These are phyloP conservation scores for Erpetoichthys calabaricus DNA, from an alignment of 2,797 vertebrate species.

Conservation along the genomic window DNA sequence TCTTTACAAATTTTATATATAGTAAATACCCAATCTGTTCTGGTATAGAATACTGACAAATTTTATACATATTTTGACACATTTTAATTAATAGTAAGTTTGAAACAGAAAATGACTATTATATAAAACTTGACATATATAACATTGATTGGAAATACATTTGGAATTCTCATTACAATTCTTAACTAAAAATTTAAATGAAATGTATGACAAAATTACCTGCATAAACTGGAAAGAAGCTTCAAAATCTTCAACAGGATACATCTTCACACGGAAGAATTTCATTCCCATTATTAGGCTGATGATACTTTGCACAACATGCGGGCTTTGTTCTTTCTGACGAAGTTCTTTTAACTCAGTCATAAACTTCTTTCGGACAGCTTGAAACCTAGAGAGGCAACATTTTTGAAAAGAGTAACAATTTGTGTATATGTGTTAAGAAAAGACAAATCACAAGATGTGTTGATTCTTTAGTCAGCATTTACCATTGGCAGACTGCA, in stretches of 20 bases:
- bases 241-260: constrained; percentile 96
- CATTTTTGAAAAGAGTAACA: not conserved
- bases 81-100: too few species aligned
- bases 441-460: constrained; percentile 7
- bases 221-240: constrained; percentile 99
- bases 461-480: not conserved
- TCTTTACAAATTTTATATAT: too few species aligned
- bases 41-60: too few species aligned
- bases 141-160: too few species aligned
- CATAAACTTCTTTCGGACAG: constrained; percentile 96
- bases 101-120: too few species aligned
- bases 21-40: too few species aligned
- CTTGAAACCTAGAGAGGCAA: constrained; percentile 71
- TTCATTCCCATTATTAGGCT: constrained; percentile 99
- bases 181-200: too few species aligned
- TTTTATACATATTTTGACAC: too few species aligned
- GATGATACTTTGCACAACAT: constrained; percentile 92
- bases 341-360: constrained; percentile 91
- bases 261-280: constrained; percentile 99
- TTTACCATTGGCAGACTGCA: too few species aligned
- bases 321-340: constrained; percentile 90
- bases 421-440: constrained; percentile 7
- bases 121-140: too few species aligned
- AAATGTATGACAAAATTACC: constrained; percentile 40
- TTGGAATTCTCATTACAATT: too few species aligned